Conservation (phyloP, 2,797 vertebrate genomes). For the Morelia viridis region DNA sequence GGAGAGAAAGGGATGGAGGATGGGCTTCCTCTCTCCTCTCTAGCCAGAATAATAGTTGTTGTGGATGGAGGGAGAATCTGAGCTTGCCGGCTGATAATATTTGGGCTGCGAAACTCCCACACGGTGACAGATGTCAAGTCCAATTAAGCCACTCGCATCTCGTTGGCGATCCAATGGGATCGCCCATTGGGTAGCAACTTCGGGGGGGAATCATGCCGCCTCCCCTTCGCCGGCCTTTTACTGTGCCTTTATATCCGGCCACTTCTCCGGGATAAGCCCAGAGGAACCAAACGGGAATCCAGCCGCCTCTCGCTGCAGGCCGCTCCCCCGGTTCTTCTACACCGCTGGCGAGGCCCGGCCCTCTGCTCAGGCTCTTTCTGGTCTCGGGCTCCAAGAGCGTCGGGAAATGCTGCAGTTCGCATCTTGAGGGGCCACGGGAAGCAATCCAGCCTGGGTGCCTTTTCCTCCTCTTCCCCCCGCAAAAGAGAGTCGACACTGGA, state of each 20-base stretch:
- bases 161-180: constrained; percentile 80
- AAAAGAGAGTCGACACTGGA: constrained; percentile 39
- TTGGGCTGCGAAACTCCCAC: constrained; percentile 81
- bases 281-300: constrained; percentile 76
- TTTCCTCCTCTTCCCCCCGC: neutral
- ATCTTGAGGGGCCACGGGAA: neutral
- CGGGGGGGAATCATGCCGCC: constrained; percentile 63
- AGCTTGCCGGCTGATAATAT: constrained; percentile 63
- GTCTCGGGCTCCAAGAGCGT: neutral
- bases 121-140: constrained; percentile 84
- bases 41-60: constrained; percentile 67
- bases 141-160: constrained; percentile 80
- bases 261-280: constrained; percentile 74
- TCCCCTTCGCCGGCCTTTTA: constrained; percentile 40
- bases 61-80: constrained; percentile 75
- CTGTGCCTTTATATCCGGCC: constrained; percentile 81
- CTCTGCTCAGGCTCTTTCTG: neutral
- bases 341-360: neutral
- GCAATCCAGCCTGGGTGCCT: neutral
- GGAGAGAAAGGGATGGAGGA: neutral
- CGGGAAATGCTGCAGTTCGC: neutral
- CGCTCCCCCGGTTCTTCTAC: neutral
- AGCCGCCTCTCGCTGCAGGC: constrained; percentile 37
- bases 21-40: neutral
- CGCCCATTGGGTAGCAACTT: constrained; percentile 82